These are phyloP conservation scores for Dasyurus viverrinus DNA, from an alignment of 2,113 vertebrate species.

Conservation along the genomic window DNA sequence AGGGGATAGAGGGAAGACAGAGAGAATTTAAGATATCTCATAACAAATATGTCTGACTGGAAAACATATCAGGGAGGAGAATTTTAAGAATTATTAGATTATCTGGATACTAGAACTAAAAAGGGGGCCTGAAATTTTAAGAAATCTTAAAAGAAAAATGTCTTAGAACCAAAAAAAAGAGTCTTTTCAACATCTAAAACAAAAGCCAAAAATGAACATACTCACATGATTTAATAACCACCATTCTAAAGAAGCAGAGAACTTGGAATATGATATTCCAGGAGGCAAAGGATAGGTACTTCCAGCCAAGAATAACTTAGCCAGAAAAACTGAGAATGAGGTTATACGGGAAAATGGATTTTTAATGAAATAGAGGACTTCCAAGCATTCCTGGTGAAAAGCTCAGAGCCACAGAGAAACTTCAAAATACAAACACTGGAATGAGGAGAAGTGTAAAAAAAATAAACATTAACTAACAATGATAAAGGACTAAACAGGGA, in stretches of 20 bases:
- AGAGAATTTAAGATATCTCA: background rate
- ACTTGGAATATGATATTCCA: background rate
- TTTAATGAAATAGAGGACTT: background rate
- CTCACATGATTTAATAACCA: background rate
- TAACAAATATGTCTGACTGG: background rate
- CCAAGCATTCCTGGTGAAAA: background rate
- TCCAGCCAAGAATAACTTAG: background rate
- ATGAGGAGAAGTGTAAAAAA: background rate
- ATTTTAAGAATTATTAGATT: background rate
- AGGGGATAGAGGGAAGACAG: no score
- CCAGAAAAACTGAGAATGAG: background rate
- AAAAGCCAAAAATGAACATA: background rate
- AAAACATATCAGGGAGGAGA: background rate
- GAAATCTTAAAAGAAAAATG: background rate
- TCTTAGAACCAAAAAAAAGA: background rate
- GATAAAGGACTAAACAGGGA: background rate
- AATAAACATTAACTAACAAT: background rate
- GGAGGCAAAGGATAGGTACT: background rate
- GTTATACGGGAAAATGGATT: background rate
- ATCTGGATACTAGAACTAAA: background rate
- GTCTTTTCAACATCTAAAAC: background rate
- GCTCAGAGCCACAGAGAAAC: background rate
- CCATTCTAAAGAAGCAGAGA: background rate
- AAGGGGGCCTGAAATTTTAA: background rate
- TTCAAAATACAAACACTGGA: background rate